These are phyloP conservation scores for Drosophila infuscata DNA, from an alignment of 2,888 invertebrate species.

Conservation along the genomic window DNA sequence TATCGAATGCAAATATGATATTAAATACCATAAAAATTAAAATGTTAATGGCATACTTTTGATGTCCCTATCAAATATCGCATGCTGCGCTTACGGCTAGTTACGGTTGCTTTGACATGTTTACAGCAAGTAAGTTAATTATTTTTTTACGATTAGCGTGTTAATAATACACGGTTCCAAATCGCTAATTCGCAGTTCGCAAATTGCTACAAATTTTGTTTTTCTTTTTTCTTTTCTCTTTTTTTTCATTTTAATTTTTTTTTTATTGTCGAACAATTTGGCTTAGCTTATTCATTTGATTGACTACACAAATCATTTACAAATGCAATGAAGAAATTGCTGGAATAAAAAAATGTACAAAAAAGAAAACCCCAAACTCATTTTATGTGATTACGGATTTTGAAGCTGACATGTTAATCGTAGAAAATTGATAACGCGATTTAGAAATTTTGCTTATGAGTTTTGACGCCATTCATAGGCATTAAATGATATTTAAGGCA, in stretches of 20 bases:
- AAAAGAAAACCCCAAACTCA: background rate
- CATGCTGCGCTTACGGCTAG: background rate
- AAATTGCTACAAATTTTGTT: constrained; percentile 7
- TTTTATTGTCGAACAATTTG: constrained; percentile 19
- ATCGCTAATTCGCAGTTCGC: constrained; percentile 35
- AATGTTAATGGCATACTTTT: background rate
- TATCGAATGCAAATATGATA: background rate
- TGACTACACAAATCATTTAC: background rate
- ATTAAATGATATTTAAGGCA: background rate
- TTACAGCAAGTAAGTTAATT: background rate
- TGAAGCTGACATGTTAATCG: background rate
- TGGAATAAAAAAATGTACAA: background rate
- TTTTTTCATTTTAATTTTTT: constrained; percentile 34
- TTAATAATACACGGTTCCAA: constrained; percentile 33
- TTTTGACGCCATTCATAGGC: background rate
- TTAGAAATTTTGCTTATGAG: background rate
- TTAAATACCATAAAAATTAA: no score
- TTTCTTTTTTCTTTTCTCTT: constrained; percentile 5
- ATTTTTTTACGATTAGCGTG: constrained; percentile 17
- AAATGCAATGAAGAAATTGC: background rate
- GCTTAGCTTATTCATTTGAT: background rate
- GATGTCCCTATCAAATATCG: background rate
- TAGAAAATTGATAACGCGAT: constrained; percentile 3
- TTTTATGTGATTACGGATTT: background rate
- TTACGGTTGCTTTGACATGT: background rate